These are phyloP conservation scores for Pyrrhia umbra DNA, from an alignment of 2,888 invertebrate genomes.

Conservation along the genomic window DNA sequence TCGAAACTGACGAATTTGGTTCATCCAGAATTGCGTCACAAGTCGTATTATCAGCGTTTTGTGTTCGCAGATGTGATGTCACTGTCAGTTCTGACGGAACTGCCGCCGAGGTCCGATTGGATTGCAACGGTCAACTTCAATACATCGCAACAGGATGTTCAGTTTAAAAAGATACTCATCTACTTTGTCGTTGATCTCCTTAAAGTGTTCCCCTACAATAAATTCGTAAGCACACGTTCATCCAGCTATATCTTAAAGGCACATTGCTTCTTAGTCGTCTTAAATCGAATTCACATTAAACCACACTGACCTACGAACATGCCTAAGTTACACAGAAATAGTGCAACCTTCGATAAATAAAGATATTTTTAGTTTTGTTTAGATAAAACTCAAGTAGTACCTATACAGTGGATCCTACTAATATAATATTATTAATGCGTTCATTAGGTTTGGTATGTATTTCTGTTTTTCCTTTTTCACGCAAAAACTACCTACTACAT, in stretches of 20 bases:
- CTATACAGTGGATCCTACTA: no score
- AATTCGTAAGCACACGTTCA: conserved; percentile 71
- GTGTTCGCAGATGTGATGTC: conserved; percentile 69
- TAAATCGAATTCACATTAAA: no score
- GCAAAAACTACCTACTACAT: no score
- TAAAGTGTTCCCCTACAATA: conserved; percentile 74
- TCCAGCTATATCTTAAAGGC: not conserved
- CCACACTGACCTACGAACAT: no score
- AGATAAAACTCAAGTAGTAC: no score
- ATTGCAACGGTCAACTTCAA: conserved; percentile 72
- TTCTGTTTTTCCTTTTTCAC: no score
- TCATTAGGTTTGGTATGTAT: no score
- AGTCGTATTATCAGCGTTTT: not conserved
- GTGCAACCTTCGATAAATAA: no score
- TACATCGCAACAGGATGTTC: conserved; percentile 73
- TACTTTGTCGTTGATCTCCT: conserved; percentile 75
- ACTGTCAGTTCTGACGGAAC: conserved; percentile 78
- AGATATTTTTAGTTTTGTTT: no score
- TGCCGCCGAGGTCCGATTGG: conserved; percentile 77
- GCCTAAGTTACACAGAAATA: no score
- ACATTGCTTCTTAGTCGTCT: no score
- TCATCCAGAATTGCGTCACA: conserved; percentile 39
- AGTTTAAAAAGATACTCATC: conserved; percentile 81
- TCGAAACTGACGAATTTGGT: conserved; percentile 33
- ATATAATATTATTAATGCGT: no score